A percentile compares a stretch with the other conserved stretches of the same genome.
Conservation (phyloP, 92 coral and sea anemone species). For the Diadumene lineata region DNA sequence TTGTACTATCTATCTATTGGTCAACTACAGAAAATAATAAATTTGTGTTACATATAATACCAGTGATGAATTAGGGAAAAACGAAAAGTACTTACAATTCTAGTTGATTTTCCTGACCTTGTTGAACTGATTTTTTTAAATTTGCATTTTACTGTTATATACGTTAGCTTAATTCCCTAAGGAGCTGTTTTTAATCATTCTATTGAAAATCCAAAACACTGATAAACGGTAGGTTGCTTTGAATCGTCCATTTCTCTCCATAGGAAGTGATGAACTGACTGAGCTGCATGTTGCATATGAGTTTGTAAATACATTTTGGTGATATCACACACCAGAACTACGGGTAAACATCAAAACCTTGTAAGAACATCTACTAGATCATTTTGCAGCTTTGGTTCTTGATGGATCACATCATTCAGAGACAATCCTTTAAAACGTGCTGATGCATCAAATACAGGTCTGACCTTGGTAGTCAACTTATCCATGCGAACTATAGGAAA, state of each 20-base stretch:
- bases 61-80: no score
- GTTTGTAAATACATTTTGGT: slow-evolving; percentile 62
- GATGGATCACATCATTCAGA: slow-evolving; percentile 38
- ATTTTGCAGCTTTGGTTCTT: slow-evolving; percentile 56
- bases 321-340: slow-evolving; percentile 58
- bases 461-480: slow-evolving; percentile 43
- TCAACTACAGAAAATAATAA: no score
- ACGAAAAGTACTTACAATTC: no score
- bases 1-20: no score
- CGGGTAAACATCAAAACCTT: slow-evolving; percentile 42
- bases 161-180: no score
- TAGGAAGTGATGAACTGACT: slow-evolving; percentile 36
- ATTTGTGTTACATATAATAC: no score
- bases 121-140: no score
- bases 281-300: slow-evolving; percentile 35
- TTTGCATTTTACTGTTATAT: no score
- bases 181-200: no score
- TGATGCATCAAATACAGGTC: slow-evolving; percentile 63
- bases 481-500: slow-evolving; percentile 54
- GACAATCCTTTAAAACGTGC: slow-evolving; percentile 41
- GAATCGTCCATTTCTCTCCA: slow-evolving; percentile 39
- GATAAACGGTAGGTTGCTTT: slow-evolving; percentile 21
- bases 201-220: no score
- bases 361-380: slow-evolving; percentile 44
- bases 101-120: no score